A percentile compares a stretch with the other conserved stretches of the same genome.
These are phyloP conservation scores for Pungitius pungitius DNA, from an alignment of 2,113 vertebrate genomes.

Conservation along the genomic window DNA sequence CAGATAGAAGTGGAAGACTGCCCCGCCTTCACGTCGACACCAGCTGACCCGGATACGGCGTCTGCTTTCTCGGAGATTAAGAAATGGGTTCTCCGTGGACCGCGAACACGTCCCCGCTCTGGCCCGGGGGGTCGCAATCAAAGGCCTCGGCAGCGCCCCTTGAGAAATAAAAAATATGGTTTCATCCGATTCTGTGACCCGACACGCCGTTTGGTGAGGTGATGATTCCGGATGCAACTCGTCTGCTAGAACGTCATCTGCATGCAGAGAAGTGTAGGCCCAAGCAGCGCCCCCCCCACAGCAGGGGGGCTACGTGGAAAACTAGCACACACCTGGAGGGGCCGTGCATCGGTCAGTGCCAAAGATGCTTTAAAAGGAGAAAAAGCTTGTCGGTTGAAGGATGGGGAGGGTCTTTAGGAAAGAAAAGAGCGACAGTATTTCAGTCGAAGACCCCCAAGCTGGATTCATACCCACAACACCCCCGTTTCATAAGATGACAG, in stretches of 20 bases:
- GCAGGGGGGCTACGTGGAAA: conserved; percentile 34
- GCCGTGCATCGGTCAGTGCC: conserved; percentile 47
- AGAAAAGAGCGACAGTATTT: conserved; percentile 4
- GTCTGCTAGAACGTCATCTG: conserved; percentile 46
- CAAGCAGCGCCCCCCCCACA: conserved; percentile 58
- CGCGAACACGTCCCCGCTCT: conserved; percentile 3
- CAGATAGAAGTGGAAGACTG: background rate
- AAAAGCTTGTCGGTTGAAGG: conserved; percentile 8
- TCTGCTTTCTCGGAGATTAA: conserved; percentile 1
- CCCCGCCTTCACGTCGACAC: conserved; percentile 3
- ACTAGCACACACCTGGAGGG: conserved; percentile 36
- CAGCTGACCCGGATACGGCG: conserved; percentile 11
- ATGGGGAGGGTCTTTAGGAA: background rate
- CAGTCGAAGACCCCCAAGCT: background rate
- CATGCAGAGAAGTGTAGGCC: conserved; percentile 53
- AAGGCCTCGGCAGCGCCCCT: conserved; percentile 18
- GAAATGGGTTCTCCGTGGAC: background rate
- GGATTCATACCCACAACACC: background rate
- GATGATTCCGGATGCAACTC: conserved; percentile 54
- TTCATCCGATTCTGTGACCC: conserved; percentile 19
- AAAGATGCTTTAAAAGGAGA: background rate
- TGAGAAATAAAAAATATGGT: conserved; percentile 13
- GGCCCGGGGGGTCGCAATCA: conserved; percentile 1
- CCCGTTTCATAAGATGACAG: background rate
- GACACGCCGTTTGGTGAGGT: conserved; percentile 19